Percentiles rank a stretch among this genome's conserved stretches.
Conservation (phyloP, 1,140 invertebrate genomes). For the Fopius arisanus region DNA sequence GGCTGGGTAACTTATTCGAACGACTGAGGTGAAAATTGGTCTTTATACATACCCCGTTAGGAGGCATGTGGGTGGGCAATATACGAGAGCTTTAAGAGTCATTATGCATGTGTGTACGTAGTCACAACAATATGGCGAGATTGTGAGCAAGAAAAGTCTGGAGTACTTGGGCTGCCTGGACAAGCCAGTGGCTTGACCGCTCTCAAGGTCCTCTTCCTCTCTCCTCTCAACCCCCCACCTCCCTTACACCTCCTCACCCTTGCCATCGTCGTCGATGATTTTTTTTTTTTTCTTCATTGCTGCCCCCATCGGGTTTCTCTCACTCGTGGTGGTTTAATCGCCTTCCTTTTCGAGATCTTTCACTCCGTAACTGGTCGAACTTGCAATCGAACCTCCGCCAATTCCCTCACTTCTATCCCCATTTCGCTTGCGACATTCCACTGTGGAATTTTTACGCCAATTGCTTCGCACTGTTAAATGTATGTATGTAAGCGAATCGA, state of each 20-base stretch:
- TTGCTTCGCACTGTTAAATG: slow-evolving; percentile 5
- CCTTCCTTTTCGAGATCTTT: slow-evolving; percentile 57
- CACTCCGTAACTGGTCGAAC: slow-evolving; percentile 46
- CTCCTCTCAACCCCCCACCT: slow-evolving; percentile 23
- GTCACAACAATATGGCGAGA: slow-evolving; percentile 51
- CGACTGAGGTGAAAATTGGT: slow-evolving; percentile 5
- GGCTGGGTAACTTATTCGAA: slow-evolving; percentile 16
- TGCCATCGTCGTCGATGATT: neutral
- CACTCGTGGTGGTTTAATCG: slow-evolving; percentile 40
- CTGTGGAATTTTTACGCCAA: slow-evolving; percentile 13
- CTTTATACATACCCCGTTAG: slow-evolving; percentile 14
- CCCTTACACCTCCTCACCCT: slow-evolving; percentile 21
- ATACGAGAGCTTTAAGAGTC: slow-evolving; percentile 10
- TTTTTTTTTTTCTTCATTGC: neutral
- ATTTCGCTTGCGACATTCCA: slow-evolving; percentile 20
- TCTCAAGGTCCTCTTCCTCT: slow-evolving; percentile 54
- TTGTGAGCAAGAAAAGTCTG: slow-evolving; percentile 21
- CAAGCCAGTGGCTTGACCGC: slow-evolving; percentile 56
- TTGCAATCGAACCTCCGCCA: slow-evolving; percentile 47
- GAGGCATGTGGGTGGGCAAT: slow-evolving; percentile 16
- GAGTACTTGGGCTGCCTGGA: slow-evolving; percentile 24
- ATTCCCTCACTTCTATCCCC: slow-evolving; percentile 19
- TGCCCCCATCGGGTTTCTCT: slow-evolving; percentile 1
- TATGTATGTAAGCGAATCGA: slow-evolving; percentile 30
- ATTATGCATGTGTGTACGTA: slow-evolving; percentile 32